phyloP scores from a whole-genome alignment of 2,888 invertebrate species.

The Tridacna crocea region DNA sequence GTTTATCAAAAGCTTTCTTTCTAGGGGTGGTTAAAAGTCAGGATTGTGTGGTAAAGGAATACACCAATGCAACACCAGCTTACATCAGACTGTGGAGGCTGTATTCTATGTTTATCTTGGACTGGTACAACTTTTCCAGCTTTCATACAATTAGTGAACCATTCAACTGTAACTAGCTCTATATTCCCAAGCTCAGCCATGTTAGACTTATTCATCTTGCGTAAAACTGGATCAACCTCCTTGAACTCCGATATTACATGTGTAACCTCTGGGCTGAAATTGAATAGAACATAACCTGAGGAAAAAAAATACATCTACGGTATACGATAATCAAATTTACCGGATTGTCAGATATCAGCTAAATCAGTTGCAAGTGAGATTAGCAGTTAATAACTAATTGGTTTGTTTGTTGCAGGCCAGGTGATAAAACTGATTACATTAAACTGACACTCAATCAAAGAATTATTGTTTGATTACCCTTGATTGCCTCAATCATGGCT shows the following conservation, averaged over 20 bases:
- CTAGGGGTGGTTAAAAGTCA: too few relatives aligned
- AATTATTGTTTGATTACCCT: too few relatives aligned
- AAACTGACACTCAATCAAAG: too few relatives aligned
- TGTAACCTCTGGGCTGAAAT: slow-evolving; percentile 49
- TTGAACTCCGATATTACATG: slow-evolving; percentile 62
- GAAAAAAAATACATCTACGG: too few relatives aligned
- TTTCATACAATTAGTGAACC: slow-evolving; percentile 75
- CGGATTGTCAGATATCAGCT: too few relatives aligned
- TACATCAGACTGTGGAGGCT: neutral
- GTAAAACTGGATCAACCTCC: slow-evolving; percentile 38
- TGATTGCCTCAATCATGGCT: too few relatives aligned
- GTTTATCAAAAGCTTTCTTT: too few relatives aligned
- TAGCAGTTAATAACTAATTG: neutral
- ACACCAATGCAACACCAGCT: neutral
- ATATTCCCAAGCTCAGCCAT: slow-evolving; percentile 59
- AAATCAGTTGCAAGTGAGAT: too few relatives aligned
- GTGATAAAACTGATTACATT: too few relatives aligned
- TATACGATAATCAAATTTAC: too few relatives aligned
- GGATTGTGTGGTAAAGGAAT: too few relatives aligned
- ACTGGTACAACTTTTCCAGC: slow-evolving; percentile 65
- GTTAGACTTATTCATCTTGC: slow-evolving; percentile 34
- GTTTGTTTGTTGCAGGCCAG: neutral
- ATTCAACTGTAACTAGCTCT: slow-evolving; percentile 65
- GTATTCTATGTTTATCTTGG: slow-evolving; percentile 49
- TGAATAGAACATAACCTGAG: neutral